Evolutionary conservation across 2,113 vertebrate species (phyloP), one percentile per base, ranked within the genome.

Genomic region (Numenius arquata): DNA sequence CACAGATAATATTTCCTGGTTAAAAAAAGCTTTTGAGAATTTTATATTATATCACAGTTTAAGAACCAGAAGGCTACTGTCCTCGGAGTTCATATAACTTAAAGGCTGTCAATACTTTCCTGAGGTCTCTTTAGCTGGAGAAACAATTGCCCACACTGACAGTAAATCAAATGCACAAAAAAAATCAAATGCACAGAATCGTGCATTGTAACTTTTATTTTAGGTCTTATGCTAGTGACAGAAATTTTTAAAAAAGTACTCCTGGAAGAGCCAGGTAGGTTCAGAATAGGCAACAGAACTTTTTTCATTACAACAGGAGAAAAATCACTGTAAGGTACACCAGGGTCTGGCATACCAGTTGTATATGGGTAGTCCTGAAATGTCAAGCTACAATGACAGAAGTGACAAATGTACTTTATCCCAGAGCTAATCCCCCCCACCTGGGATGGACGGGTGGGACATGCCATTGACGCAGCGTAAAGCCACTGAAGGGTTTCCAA

Each of bases 391-490:
- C 0, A 0, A 48, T 0, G 5, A 71, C 53, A 90, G 32, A 90
- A 78, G 4, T 59, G 47, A 92, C 41, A 3, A 5, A 79, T 30
- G 23, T 88, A 83, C 23, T 90, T 86, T n/a, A 55, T 38, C 56
- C 86, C 25, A 32, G 72, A 86, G 29, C 32, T 79, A 47, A 84
- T 34, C 10, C 53, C 8, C 15, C 25, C 5, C 1, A 2, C 17
- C 20, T 0, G 1, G 13, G 47, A 72, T 6, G 63, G 67, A 53
- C 1, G 20, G 48, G 48, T 19, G 13, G 25, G 27, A 55, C 41
- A 61, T 3, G 15, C 38, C 15, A 65, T 53, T 45, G 66, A 36
- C 0, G 0, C 25, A 75, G 21, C 0, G 1, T 12, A 88, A 79
- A 61, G 27, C 19, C 53, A 66, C 21, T 34, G 29, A 91, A 93